phyloP scores from a whole-genome alignment of 2,113 vertebrate species.

The Myocastor coypus region DNA sequence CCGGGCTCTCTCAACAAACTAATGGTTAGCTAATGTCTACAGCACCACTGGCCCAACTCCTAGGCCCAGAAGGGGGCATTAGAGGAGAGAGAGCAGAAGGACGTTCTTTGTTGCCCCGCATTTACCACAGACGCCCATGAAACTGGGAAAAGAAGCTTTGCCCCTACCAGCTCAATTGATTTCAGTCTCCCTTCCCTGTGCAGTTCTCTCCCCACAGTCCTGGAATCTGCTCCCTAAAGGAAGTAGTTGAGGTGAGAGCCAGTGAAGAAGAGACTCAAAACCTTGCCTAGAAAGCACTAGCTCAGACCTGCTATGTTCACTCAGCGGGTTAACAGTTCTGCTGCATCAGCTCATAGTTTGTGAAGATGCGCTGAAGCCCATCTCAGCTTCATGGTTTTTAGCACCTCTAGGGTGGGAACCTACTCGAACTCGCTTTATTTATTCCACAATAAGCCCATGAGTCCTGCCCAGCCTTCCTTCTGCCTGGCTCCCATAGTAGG shows the following conservation, averaged over 20 bases:
- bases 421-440: constrained; percentile 35
- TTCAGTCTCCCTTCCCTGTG: not conserved
- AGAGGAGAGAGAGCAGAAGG: not conserved
- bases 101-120: not conserved
- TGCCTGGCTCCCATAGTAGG: constrained; percentile 68
- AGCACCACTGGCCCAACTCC: not conserved
- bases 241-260: constrained; percentile 35
- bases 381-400: constrained; percentile 69
- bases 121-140: not conserved
- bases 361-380: constrained; percentile 58
- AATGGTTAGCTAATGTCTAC: not conserved
- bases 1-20: not conserved
- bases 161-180: not conserved
- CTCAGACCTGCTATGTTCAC: constrained; percentile 72
- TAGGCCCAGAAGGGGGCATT: not conserved
- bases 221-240: constrained; percentile 63
- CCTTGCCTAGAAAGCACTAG: constrained; percentile 42
- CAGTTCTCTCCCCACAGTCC: not conserved
- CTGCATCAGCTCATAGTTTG: constrained; percentile 76
- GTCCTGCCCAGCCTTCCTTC: constrained; percentile 24
- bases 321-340: constrained; percentile 74
- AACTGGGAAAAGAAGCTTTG: not conserved
- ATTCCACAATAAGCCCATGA: constrained; percentile 39
- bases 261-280: constrained; percentile 64
- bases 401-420: constrained; percentile 53